Conservation (phyloP, 2,113 vertebrate species). For the Prochilodus magdalenae region DNA sequence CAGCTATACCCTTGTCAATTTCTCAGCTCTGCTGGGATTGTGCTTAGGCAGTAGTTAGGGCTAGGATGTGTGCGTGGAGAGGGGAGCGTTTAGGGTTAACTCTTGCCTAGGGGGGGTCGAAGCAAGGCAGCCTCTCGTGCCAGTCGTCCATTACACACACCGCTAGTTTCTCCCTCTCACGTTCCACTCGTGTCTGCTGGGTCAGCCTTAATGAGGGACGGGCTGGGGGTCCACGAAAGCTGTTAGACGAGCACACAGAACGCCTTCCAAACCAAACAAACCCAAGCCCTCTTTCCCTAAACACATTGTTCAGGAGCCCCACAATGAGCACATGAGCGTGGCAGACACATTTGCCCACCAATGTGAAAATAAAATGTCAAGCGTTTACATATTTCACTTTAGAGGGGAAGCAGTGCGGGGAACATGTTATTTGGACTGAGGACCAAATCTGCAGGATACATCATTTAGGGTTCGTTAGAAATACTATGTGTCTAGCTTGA, state of each 20-base stretch:
- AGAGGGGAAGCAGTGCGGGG: conserved; percentile 51
- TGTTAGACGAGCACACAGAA: conserved; percentile 50
- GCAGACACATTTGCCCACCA: conserved; percentile 60
- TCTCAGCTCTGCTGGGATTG: too few relatives aligned
- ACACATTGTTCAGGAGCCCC: conserved; percentile 67
- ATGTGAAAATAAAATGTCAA: conserved; percentile 67
- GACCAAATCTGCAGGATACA: conserved; percentile 27
- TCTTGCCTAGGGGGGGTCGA: conserved; percentile 9
- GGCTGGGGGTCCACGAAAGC: conserved; percentile 58
- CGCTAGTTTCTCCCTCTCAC: conserved; percentile 48
- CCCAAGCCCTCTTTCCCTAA: conserved; percentile 65
- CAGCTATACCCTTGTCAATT: too few relatives aligned
- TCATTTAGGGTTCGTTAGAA: conserved; percentile 53
- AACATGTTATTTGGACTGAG: conserved; percentile 66
- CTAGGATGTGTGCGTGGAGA: not conserved
- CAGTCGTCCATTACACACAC: conserved; percentile 62
- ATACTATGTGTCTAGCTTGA: conserved; percentile 46
- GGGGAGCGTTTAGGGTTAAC: conserved; percentile 28
- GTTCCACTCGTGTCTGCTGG: conserved; percentile 54
- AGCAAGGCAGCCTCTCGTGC: conserved; percentile 56
- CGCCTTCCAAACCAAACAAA: conserved; percentile 77
- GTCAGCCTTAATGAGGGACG: conserved; percentile 68
- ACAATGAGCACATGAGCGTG: conserved; percentile 53
- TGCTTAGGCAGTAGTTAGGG: not conserved
- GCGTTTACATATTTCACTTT: conserved; percentile 67